Base-by-base conservation (phyloP, 1,140 invertebrate genomes). In the Heterodera carotae region DNA sequence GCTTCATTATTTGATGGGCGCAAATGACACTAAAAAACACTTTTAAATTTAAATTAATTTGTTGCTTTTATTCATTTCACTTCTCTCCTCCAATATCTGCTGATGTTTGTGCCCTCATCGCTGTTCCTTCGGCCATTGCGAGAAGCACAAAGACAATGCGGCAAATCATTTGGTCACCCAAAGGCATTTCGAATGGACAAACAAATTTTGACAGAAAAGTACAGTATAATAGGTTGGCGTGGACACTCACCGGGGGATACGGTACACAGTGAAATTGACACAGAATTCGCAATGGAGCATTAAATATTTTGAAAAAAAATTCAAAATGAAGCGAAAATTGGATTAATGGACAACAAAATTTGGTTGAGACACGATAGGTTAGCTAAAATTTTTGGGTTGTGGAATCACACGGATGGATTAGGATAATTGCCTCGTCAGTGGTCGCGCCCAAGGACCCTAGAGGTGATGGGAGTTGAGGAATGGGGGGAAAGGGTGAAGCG, bases 1-100 rank as follows among this genome's bases (percentile, higher is more conserved):
- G 53, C 31, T 53, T 39, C 27, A 22, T 76, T 34, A 76, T 33
- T 76, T 76, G 39, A 76, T 76, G 74, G n/a, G 74, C n/a, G n/a
- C 74, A 76, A 39, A 76, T 76, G 2, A 29, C 53, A 75, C 75
- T 76, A 36, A 76, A 70, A 71, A 76, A 27, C 6, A 31, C 1
- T 76, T 29, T 29, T 73, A 73, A 25, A 15, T 53, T 29, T 76
- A 70, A 8, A n/a, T 8, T n/a, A 43, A 6, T 43, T 43, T 8
- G 12, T 43, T 43, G 12, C 6, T 43, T 8, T 43, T 43, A 43
- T 43, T 43, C 12, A 43, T 43, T 43, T 43, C 12, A 43, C 12
- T n/a, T 27, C 62, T 76, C 67, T 25, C 75, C 27, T 75, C 56
- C 67, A 22, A 22, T 33, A 6, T 74, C 71, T 6, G 27, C 48